Base-by-base conservation (phyloP, 2,113 vertebrate species). In the Platanista minor region DNA sequence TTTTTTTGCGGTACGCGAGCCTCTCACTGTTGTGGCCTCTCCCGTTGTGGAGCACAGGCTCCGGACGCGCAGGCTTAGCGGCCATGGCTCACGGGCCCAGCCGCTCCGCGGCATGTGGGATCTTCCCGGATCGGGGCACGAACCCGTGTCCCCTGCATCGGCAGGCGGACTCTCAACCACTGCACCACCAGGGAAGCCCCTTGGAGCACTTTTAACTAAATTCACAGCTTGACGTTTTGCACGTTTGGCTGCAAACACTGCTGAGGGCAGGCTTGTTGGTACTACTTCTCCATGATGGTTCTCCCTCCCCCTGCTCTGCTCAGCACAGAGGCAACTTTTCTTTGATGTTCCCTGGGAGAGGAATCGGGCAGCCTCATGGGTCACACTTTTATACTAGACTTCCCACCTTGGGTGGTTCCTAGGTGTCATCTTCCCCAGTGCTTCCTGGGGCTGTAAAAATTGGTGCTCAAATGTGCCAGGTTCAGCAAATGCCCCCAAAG, bases 401-500 rank as follows among this genome's bases (percentile, higher is more conserved):
- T 75, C 54, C 43, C 72, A 18, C 78, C n/a, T 14, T 94, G 96
- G 95, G 96, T 96, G 97, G 95, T 96, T 96, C 72, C 39, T 52
- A 43, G 67, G 71, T 93, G 86, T 86, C 93, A 71, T 91, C 87
- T 82, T 71, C n/a, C 49, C 13, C 54, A 33, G 2, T 12, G 74
- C 69, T 75, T 46, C 6, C 61, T 25, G 17, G 88, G 41, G 64
- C 75, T 83, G 77, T 77, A 69, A 84, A 97, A 96, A 57, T 46
- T 36, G 8, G 43, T 74, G 82, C 54, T 91, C 72, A 75, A 14
- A 75, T 41, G n/a, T 95, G 93, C 93, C 94, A 97, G 95, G 57
- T 94, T 93, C 78, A 95, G 78, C 89, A 90, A 93, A 92, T 0
- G 23, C 74, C 89, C 71, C 5, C 2, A 15, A 77, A 89, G 67